Evolutionary conservation across 2,797 vertebrate genomes (phyloP), one percentile per base, ranked within the genome.

Genomic region (Xenentodon cancila): DNA sequence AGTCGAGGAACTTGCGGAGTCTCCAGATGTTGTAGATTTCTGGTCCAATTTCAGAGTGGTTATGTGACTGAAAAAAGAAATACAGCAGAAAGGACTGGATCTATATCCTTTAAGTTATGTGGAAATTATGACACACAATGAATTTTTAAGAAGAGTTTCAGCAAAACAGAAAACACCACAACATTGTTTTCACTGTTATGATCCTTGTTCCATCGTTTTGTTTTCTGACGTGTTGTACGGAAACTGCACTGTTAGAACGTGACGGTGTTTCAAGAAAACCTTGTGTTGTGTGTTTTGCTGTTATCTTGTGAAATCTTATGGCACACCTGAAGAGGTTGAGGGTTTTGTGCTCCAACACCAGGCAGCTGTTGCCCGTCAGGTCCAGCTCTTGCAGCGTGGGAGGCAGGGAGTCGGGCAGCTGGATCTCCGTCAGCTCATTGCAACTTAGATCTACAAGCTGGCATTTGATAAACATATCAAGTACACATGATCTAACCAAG

Each of bases 371-470:
- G 77, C 96, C 95, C 0, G 94, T 97, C 84, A 99, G 89, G 89
- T 99, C 97, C 77, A 99, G 82, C 79, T 99, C 97, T 75, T 97
- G 96, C 74, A 99, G 92, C 8, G 94, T 86, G 47, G 94, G 81
- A 46, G 96, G 96, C 64, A 99, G 85, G 16, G 92, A 92, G 48
- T 97, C 97, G 0, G 96, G 95, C 77, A 97, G 88, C 77, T 95
- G 90, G 84, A 98, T 96, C 92, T 98, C 97, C 22, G 93, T 97
- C 89, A 98, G 93, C 67, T 97, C 95, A 32, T 99, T 98, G 87
- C 97, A 97, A 89, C 97, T 98, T 72, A 99, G 90, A 82, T 99
- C 97, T 61, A 98, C 96, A 68, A 96, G 92, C 97, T 99, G 9
- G 53, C 11, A 32, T 9, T 37, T 13, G 75, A 45, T n/a, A 75